phyloP scores from a whole-genome alignment of 2,797 vertebrate species.

The Falco naumanni region DNA sequence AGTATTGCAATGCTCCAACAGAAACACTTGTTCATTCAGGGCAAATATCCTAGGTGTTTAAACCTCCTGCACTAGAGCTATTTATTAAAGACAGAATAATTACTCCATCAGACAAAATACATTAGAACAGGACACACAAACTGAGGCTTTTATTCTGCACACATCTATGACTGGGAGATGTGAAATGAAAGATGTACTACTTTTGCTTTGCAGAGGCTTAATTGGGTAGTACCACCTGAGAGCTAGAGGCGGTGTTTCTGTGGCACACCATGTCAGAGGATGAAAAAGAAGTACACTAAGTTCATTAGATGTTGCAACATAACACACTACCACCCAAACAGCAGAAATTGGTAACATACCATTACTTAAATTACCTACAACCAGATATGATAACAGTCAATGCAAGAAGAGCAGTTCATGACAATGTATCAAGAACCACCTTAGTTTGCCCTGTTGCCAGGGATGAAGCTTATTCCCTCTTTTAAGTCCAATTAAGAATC shows the following conservation, averaged over 20 bases:
- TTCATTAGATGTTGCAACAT: background rate
- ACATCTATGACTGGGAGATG: rapidly evolving
- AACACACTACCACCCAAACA: background rate
- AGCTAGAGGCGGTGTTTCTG: background rate
- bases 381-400: background rate
- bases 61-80: background rate
- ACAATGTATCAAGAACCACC: background rate
- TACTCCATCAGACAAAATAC: background rate
- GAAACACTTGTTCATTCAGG: background rate
- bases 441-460: background rate
- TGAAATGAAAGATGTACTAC: background rate
- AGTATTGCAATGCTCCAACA: background rate
- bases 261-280: background rate
- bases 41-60: background rate
- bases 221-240: background rate
- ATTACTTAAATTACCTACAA: background rate
- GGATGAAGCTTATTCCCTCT: background rate
- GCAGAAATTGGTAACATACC: background rate
- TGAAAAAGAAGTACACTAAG: background rate
- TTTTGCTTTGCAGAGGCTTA: background rate
- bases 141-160: background rate
- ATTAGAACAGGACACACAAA: background rate
- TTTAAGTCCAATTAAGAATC: background rate
- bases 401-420: background rate
- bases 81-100: background rate